These are phyloP conservation scores for Chrysolina oricalcia DNA, from an alignment of 2,888 invertebrate genomes.

Conservation along the genomic window DNA sequence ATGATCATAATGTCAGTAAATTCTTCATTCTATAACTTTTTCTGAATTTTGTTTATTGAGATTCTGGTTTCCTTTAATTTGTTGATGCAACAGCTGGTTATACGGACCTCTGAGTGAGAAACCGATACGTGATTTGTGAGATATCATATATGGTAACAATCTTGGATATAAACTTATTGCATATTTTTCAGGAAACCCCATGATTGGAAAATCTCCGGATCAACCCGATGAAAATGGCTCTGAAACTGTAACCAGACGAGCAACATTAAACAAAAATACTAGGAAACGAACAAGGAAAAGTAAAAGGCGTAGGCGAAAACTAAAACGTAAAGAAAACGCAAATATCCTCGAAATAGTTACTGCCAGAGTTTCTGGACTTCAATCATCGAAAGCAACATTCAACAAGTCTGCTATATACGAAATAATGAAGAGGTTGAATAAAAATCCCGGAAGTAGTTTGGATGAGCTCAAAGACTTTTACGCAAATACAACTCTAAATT, in stretches of 20 bases:
- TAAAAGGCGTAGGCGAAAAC: slow-evolving; percentile 43
- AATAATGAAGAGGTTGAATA: slow-evolving; percentile 48
- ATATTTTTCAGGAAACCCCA: slow-evolving; percentile 17
- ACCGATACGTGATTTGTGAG: too few relatives aligned
- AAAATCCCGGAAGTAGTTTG: slow-evolving; percentile 50
- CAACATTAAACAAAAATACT: slow-evolving; percentile 11
- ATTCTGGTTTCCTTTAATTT: too few relatives aligned
- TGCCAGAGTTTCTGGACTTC: slow-evolving; percentile 34
- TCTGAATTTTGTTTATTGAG: too few relatives aligned
- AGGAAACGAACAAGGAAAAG: slow-evolving; percentile 38
- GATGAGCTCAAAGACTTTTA: slow-evolving; percentile 41
- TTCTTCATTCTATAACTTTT: too few relatives aligned
- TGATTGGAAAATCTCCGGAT: neutral
- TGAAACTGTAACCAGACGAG: neutral
- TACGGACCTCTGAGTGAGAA: too few relatives aligned
- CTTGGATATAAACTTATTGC: too few relatives aligned
- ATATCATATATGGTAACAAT: too few relatives aligned
- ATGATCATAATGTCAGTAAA: too few relatives aligned
- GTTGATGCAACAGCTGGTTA: too few relatives aligned
- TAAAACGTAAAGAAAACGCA: slow-evolving; percentile 37
- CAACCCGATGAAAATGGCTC: neutral
- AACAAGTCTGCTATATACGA: slow-evolving; percentile 43
- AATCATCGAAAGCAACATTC: slow-evolving; percentile 24
- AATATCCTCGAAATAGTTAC: slow-evolving; percentile 50
- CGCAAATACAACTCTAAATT: neutral